Conservation (phyloP, 2,888 invertebrate species). For the Timandra comae region DNA sequence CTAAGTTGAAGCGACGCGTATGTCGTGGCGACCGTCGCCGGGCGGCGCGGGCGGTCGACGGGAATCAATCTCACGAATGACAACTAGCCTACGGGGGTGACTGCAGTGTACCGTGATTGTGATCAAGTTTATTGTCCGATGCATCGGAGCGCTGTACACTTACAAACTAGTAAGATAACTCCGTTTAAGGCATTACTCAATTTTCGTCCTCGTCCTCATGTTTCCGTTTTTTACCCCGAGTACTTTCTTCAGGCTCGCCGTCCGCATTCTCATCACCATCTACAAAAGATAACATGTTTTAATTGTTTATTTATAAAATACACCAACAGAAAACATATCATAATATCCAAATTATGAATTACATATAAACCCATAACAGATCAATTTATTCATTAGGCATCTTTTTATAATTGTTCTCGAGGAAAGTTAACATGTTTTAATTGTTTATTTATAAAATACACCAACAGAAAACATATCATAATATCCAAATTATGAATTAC, state of each 20-base stretch:
- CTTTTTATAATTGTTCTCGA: too few relatives aligned
- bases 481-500: too few relatives aligned
- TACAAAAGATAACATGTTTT: too few relatives aligned
- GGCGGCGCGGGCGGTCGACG: background rate
- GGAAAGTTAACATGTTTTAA: too few relatives aligned
- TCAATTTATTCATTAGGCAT: too few relatives aligned
- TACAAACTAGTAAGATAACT: slow-evolving; percentile 72
- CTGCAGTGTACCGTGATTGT: slow-evolving; percentile 41
- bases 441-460: too few relatives aligned
- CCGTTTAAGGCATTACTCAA: slow-evolving; percentile 71
- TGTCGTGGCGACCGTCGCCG: too few relatives aligned
- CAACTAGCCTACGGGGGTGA: slow-evolving; percentile 50
- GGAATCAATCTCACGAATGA: slow-evolving; percentile 54
- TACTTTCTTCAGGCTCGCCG: slow-evolving; percentile 68
- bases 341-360: too few relatives aligned
- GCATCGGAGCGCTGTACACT: slow-evolving; percentile 73
- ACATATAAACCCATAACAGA: too few relatives aligned
- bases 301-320: too few relatives aligned
- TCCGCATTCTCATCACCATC: slow-evolving; percentile 60
- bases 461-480: too few relatives aligned
- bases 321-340: too few relatives aligned
- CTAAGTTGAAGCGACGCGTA: slow-evolving; percentile 28
- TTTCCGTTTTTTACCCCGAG: slow-evolving; percentile 79
- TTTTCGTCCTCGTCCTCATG: slow-evolving; percentile 75
- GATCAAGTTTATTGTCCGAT: slow-evolving; percentile 69